These are phyloP conservation scores for Beaufortia kweichowensis DNA, from an alignment of 2,113 vertebrate species.

Conservation along the genomic window DNA sequence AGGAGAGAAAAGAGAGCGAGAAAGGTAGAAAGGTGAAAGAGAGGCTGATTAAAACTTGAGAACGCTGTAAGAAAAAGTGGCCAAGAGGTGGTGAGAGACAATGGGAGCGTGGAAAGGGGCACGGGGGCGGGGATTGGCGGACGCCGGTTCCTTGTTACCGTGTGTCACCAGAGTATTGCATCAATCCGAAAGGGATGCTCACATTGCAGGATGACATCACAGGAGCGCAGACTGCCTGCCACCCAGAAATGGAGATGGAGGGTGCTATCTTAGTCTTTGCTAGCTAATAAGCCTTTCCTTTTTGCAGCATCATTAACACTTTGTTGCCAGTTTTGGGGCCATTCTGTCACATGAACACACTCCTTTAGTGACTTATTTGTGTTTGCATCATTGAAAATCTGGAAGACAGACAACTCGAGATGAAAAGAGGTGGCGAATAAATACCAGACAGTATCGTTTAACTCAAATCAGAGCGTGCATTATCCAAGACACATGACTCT, in stretches of 20 bases:
- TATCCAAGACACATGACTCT: slow-evolving; percentile 56
- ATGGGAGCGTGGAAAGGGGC: neutral
- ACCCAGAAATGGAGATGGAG: slow-evolving; percentile 37
- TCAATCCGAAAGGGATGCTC: slow-evolving; percentile 67
- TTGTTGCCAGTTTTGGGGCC: slow-evolving; percentile 33
- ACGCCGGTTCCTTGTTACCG: slow-evolving; percentile 63
- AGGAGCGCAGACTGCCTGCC: slow-evolving; percentile 51
- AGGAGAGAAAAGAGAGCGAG: slow-evolving; percentile 15
- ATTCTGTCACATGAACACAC: neutral
- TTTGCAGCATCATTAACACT: slow-evolving; percentile 55
- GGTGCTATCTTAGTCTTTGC: slow-evolving; percentile 29
- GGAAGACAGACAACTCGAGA: neutral
- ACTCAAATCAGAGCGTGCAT: slow-evolving; percentile 52
- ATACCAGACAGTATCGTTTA: slow-evolving; percentile 52
- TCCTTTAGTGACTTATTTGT: neutral
- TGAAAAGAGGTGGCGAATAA: slow-evolving; percentile 23
- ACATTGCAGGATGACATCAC: slow-evolving; percentile 76
- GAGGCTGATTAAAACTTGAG: slow-evolving; percentile 33
- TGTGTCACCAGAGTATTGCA: slow-evolving; percentile 72
- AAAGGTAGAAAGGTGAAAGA: slow-evolving; percentile 1
- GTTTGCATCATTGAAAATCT: slow-evolving; percentile 8
- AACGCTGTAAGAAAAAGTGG: slow-evolving; percentile 20
- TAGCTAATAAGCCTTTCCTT: slow-evolving; percentile 48
- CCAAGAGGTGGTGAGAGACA: neutral
- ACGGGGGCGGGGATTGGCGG: slow-evolving; percentile 35